Base-by-base conservation (phyloP, 2,113 vertebrate species). In the Equus przewalskii region DNA sequence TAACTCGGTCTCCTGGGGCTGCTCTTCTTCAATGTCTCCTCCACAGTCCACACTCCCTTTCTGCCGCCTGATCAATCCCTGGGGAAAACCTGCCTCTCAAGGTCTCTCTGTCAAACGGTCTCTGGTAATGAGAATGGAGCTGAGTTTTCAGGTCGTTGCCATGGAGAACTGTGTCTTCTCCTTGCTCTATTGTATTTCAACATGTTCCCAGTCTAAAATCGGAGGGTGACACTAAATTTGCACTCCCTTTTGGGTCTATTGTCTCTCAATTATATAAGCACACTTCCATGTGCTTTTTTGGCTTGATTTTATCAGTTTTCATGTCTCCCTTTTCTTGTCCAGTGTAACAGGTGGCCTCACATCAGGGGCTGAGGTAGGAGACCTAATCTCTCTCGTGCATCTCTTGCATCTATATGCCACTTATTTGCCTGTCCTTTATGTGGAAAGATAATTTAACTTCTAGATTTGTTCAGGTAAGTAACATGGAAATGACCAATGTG, bases 101-200 rank as follows among this genome's bases (percentile, higher is more conserved):
- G 69, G 30, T 41, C 93, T 80, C 19, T 82, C 73, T 96, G 89
- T 92, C 75, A 92, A 80, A 75, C 46, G 54, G 87, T 92, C 64
- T 79, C 72, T 87, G 83, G 51, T 69, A 91, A 84, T 19, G 83
- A 79, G 69, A 72, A 70, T 10, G 30, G 90, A 51, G 16, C 80
- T 22, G 58, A 79, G 54, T 76, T 98, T 93, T 70, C 54, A 87
- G 92, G 91, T 90, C 22, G 46, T 96, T 95, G 90, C 70, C 90
- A 93, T 83, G 92, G 93, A 87, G 80, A 87, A 87, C 19, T 60
- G 14, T 84, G 46, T 79, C 81, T 97, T 93, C 60, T 92, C 46
- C 13, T 46, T 64, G 62, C 19, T 58, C 56, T 95, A 9, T 58
- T 73, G 60, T 36, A 84, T 60, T 30, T 58, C 18, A n/a, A 30